These are phyloP conservation scores for Esox masquinongy DNA, from an alignment of 2,797 vertebrate species.

Conservation along the genomic window DNA sequence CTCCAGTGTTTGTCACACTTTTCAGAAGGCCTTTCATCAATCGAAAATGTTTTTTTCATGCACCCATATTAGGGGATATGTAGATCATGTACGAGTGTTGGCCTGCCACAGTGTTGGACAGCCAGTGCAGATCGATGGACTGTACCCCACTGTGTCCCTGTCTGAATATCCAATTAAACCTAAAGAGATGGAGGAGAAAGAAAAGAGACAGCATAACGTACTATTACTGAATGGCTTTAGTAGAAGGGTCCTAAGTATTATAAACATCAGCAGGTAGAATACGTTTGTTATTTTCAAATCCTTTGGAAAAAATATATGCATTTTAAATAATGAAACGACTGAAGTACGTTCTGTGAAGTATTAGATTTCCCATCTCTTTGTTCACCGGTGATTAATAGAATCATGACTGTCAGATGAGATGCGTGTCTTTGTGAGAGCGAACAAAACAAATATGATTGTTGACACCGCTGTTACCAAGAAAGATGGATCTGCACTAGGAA, in stretches of 20 bases:
- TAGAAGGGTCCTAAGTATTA: not conserved
- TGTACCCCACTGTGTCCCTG: slow-evolving; percentile 37
- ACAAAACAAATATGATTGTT: not conserved
- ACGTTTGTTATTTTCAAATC: not conserved
- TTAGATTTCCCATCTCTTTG: not conserved
- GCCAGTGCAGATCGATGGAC: slow-evolving; percentile 55
- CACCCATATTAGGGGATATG: slow-evolving; percentile 21
- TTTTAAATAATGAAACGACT: not conserved
- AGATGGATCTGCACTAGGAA: not conserved
- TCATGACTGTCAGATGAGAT: not conserved
- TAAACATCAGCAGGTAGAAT: not conserved
- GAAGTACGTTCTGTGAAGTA: not conserved
- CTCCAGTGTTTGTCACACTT: slow-evolving; percentile 33
- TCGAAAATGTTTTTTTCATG: slow-evolving; percentile 32
- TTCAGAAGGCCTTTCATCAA: slow-evolving; percentile 35
- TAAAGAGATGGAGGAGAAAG: slow-evolving; percentile 24
- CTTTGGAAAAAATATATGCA: not conserved
- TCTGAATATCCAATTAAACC: slow-evolving; percentile 66
- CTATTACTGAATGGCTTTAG: slow-evolving; percentile 35
- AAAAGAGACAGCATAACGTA: slow-evolving; percentile 13
- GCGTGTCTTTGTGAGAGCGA: not conserved
- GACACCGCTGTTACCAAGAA: not conserved
- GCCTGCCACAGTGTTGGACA: slow-evolving; percentile 55
- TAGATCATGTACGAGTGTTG: slow-evolving; percentile 38
- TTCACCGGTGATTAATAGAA: not conserved